phyloP scores from a whole-genome alignment of 2,888 invertebrate species.

The Sarcophaga variegata region DNA sequence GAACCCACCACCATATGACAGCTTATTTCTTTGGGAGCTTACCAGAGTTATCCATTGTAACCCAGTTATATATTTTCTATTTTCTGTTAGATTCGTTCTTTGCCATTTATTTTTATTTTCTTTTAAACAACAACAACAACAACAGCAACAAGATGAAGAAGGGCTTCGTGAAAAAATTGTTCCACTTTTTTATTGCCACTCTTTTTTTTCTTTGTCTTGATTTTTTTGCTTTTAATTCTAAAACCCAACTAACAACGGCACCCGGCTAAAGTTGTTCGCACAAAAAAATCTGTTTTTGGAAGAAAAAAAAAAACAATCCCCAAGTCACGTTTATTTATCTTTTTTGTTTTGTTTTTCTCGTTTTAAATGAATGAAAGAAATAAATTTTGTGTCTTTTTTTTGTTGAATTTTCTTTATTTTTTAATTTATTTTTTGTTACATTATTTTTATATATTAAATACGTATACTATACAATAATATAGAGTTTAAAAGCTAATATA shows the following conservation, averaged over 20 bases:
- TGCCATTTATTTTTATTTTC: slow-evolving; percentile 6
- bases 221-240: slow-evolving; percentile 35
- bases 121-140: no score
- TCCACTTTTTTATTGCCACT: slow-evolving; percentile 58
- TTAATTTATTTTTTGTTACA: slow-evolving; percentile 39
- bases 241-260: neutral
- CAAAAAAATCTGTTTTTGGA: slow-evolving; percentile 22
- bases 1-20: neutral
- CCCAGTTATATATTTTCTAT: slow-evolving; percentile 9
- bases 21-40: no score
- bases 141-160: slow-evolving; percentile 34
- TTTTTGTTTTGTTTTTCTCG: neutral
- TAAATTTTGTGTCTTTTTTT: slow-evolving; percentile 2
- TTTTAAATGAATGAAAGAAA: slow-evolving; percentile 18
- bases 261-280: no score
- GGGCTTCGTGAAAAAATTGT: slow-evolving; percentile 69
- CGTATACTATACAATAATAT: slow-evolving; percentile 48
- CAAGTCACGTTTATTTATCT: slow-evolving; percentile 56
- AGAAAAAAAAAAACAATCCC: slow-evolving; percentile 1
- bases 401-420: slow-evolving; percentile 22
- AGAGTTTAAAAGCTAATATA: slow-evolving; percentile 25
- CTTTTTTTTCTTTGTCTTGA: neutral
- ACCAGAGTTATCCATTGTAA: slow-evolving; percentile 3
- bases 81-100: neutral
- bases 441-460: slow-evolving; percentile 20